A percentile compares a stretch with the other conserved stretches of the same genome.
Evolutionary conservation across 2,888 invertebrate species (phyloP).

Genomic region (Cephus sareptanus): DNA sequence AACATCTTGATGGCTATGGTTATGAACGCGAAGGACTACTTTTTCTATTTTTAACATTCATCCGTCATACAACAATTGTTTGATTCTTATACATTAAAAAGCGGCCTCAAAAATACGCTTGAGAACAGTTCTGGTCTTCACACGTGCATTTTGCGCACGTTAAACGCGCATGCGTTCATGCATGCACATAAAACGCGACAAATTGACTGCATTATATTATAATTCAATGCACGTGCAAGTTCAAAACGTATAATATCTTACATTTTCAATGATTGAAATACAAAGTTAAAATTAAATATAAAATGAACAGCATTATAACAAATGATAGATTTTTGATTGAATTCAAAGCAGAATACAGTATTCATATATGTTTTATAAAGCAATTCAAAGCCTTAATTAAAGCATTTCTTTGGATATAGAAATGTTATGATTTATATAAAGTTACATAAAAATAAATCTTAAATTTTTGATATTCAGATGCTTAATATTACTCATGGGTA

Average conservation of each 20-base stretch:
- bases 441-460: conserved; percentile 7
- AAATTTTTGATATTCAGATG: neutral
- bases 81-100: neutral
- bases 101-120: neutral
- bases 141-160: neutral
- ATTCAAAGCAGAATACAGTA: neutral
- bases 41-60: neutral
- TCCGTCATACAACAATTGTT: neutral
- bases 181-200: neutral
- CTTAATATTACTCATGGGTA: neutral
- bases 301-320: neutral
- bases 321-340: conserved; percentile 1
- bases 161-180: neutral
- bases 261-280: neutral
- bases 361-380: neutral
- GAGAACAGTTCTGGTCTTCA: neutral
- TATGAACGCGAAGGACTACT: neutral
- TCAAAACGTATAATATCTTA: neutral
- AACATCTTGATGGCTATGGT: no score
- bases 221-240: neutral
- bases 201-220: neutral
- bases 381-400: neutral
- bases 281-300: neutral
- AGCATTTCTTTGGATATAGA: neutral
- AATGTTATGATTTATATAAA: neutral